Conservation (phyloP, 2,113 vertebrate genomes). For the Abramis brama region DNA sequence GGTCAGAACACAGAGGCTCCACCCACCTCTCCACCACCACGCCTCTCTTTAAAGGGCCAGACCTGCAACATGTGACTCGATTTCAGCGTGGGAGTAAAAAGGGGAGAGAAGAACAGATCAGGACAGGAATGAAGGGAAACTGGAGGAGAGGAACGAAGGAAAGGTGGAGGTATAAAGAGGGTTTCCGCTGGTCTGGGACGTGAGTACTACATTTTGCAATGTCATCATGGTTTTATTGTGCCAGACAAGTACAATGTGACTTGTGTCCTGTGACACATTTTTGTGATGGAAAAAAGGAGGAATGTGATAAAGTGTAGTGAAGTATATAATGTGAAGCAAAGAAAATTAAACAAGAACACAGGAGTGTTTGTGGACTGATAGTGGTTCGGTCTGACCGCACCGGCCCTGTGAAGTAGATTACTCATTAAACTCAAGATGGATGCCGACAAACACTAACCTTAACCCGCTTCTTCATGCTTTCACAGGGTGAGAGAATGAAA, state of each 20-base stretch:
- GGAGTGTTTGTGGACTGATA: background rate
- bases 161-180: background rate
- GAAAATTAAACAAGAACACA: background rate
- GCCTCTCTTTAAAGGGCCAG: slow-evolving; percentile 41
- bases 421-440: slow-evolving; percentile 26
- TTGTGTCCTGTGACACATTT: background rate
- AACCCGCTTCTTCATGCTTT: background rate
- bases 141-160: background rate
- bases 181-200: background rate
- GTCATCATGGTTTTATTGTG: background rate
- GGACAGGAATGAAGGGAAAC: background rate
- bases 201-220: slow-evolving; percentile 29
- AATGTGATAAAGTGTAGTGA: background rate
- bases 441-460: slow-evolving; percentile 1
- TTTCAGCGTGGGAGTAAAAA: background rate
- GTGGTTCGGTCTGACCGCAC: slow-evolving; percentile 9
- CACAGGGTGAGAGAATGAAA: background rate
- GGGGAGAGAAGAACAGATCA: slow-evolving; percentile 7
- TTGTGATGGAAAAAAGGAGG: background rate
- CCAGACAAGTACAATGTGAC: background rate
- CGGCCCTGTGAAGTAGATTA: slow-evolving; percentile 25
- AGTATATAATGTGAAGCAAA: background rate
- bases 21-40: slow-evolving; percentile 26
- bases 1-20: slow-evolving; percentile 3
- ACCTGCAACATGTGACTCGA: slow-evolving; percentile 35